phyloP scores from a whole-genome alignment of 2,113 vertebrate genomes.

The Sylvietta virens region DNA sequence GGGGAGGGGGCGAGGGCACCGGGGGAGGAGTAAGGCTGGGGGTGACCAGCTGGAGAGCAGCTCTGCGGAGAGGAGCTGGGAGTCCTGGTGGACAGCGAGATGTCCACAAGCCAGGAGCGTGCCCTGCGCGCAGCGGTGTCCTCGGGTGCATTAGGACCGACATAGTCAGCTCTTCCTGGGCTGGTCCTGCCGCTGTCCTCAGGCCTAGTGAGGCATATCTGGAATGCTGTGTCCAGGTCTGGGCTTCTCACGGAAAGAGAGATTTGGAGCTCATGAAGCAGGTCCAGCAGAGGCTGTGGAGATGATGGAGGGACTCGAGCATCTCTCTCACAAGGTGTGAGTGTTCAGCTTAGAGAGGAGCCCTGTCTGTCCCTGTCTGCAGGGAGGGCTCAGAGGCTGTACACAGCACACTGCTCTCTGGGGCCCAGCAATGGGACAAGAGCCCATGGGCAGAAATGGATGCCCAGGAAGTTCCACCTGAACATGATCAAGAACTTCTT shows the following conservation, averaged over 20 bases:
- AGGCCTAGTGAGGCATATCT: not conserved
- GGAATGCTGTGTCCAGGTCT: not conserved
- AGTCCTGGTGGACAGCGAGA: too few species aligned
- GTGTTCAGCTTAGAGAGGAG: not conserved
- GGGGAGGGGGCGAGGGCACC: not conserved
- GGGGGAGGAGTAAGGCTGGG: not conserved
- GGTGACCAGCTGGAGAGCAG: not conserved
- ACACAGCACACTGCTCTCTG: not conserved
- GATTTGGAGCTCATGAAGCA: not conserved
- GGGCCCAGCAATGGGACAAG: not conserved
- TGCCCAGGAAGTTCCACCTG: not conserved
- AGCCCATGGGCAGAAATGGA: not conserved
- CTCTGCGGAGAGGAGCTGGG: not conserved
- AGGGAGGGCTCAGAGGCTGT: not conserved
- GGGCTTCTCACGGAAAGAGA: not conserved
- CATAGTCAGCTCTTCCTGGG: not conserved
- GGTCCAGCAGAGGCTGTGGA: not conserved
- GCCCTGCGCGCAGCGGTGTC: not conserved
- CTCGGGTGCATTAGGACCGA: not conserved
- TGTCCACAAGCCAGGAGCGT: not conserved
- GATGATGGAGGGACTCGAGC: not conserved
- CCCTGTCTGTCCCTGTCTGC: not conserved
- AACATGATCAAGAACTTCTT: rapidly evolving
- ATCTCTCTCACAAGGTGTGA: not conserved
- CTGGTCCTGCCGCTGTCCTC: not conserved